A percentile compares a stretch with the other conserved stretches of the same genome.
phyloP scores from a whole-genome alignment of 2,888 invertebrate genomes.

The Drosophila trichaetosa region DNA sequence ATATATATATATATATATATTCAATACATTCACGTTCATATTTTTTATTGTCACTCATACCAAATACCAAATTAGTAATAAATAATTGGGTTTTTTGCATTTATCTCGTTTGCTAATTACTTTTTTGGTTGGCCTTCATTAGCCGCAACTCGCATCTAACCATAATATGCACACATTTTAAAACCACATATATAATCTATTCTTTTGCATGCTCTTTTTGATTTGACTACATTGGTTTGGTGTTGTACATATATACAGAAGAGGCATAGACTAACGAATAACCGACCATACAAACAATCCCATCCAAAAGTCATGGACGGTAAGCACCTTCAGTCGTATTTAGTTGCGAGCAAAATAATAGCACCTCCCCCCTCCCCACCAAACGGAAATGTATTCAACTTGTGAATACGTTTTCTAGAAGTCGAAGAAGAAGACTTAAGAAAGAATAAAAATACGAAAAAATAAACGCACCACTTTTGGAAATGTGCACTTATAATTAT shows the following conservation, averaged over 20 bases:
- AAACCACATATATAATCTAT: background rate
- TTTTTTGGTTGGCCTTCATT: background rate
- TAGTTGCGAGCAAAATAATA: background rate
- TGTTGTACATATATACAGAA: fast-evolving
- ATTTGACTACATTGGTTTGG: background rate
- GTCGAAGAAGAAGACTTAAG: background rate
- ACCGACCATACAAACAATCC: background rate
- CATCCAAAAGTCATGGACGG: background rate
- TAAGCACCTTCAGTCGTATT: background rate
- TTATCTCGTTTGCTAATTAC: background rate
- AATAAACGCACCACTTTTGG: background rate
- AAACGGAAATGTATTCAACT: too few species aligned
- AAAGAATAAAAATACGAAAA: background rate
- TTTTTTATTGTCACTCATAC: too few species aligned
- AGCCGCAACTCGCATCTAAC: background rate
- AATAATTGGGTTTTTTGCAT: too few species aligned
- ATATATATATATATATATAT: background rate
- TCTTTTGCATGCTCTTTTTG: background rate
- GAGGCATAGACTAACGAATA: background rate
- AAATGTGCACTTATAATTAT: background rate
- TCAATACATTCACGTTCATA: background rate
- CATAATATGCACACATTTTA: background rate
- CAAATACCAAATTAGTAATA: too few species aligned
- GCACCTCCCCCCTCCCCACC: background rate
- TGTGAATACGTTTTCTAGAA: background rate